These are phyloP conservation scores for Patiria pectinifera DNA, from an alignment of 53 echinoderm and acorn worm genomes.

Conservation along the genomic window DNA sequence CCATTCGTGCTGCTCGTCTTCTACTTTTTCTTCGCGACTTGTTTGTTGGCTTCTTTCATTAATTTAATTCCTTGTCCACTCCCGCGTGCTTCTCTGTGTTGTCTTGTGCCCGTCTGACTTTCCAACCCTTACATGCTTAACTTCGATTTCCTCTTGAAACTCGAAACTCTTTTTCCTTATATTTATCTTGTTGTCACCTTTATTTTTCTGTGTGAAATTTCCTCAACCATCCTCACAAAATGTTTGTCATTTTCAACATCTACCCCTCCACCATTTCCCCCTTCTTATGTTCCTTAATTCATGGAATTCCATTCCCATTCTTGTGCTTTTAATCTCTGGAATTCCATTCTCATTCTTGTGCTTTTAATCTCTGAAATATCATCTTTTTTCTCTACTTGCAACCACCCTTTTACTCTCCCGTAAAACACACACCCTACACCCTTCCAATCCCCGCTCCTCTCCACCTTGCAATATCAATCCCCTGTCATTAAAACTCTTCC, in stretches of 20 bases:
- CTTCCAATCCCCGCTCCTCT: neutral
- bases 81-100: no score
- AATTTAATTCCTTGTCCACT: neutral
- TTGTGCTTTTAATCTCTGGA: neutral
- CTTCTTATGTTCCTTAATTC: neutral
- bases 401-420: neutral
- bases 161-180: neutral
- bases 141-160: neutral
- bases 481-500: neutral
- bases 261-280: neutral
- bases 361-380: neutral
- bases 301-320: neutral
- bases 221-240: neutral
- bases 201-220: neutral
- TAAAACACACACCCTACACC: neutral
- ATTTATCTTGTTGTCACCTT: neutral
- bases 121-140: no score
- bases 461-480: neutral
- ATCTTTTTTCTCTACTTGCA: neutral
- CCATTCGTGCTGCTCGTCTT: neutral
- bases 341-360: neutral
- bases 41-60: neutral
- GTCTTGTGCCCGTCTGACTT: no score
- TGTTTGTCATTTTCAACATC: neutral
- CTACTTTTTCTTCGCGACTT: neutral